phyloP scores from a whole-genome alignment of 1,140 invertebrate species.

The Calosoma granatense region DNA sequence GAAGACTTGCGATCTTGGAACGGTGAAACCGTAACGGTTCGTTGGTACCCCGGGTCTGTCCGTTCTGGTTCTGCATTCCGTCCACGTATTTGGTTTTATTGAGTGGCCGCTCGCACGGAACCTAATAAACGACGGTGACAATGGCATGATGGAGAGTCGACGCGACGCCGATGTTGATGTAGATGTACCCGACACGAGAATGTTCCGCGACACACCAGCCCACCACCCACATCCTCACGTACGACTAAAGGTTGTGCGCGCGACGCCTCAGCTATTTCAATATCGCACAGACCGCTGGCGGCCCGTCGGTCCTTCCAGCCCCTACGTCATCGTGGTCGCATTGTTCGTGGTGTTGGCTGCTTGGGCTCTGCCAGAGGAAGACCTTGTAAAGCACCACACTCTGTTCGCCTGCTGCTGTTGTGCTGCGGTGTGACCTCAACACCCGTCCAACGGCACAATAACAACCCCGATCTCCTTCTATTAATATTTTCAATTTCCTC shows the following conservation, averaged over 20 bases:
- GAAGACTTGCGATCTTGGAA: too few relatives aligned
- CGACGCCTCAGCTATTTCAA: neutral
- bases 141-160: constrained; percentile 15
- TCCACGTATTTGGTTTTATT: constrained; percentile 27
- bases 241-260: neutral
- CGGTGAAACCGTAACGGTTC: neutral
- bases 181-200: neutral
- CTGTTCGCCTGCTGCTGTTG: too few relatives aligned
- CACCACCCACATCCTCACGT: neutral
- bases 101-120: constrained; percentile 22
- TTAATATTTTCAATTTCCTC: neutral
- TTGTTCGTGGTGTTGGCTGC: neutral
- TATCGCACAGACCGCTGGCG: too few relatives aligned
- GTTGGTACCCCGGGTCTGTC: too few relatives aligned
- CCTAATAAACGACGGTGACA: constrained; percentile 26
- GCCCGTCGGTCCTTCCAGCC: too few relatives aligned
- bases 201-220: neutral
- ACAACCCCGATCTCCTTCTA: neutral
- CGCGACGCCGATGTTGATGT: constrained; percentile 26
- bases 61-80: constrained; percentile 13
- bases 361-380: too few relatives aligned
- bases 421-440: neutral
- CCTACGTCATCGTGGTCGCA: neutral
- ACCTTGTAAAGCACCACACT: too few relatives aligned
- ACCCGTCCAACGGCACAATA: too few relatives aligned